Evolutionary conservation across 2,888 invertebrate species (phyloP).

Genomic region (Sthenelais limicola): DNA sequence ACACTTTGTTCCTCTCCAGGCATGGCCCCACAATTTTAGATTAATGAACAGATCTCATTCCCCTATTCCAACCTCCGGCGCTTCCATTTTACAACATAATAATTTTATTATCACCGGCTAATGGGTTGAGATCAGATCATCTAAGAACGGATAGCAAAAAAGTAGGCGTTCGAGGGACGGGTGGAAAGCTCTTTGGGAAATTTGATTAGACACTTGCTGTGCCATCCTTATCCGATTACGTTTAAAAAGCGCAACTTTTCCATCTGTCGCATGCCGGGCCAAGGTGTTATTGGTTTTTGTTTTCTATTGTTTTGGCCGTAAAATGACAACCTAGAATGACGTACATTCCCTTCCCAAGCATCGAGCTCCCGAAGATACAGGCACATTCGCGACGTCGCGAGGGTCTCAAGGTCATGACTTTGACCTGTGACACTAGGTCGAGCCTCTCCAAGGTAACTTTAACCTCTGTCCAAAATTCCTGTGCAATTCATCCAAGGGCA

Average conservation of each 20-base stretch:
- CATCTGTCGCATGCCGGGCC: conserved; percentile 30
- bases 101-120: conserved; percentile 33
- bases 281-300: not conserved
- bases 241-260: not conserved
- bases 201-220: conserved; percentile 18
- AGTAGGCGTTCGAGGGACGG: not conserved
- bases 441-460: too few species aligned
- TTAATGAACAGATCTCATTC: conserved; percentile 11
- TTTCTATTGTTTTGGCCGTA: conserved; percentile 32
- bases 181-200: not conserved
- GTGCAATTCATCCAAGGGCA: too few species aligned
- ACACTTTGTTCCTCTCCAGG: too few species aligned
- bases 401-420: too few species aligned
- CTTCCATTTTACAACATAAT: conserved; percentile 20
- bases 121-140: conserved; percentile 1
- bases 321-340: too few species aligned
- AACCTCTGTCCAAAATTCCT: too few species aligned
- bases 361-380: too few species aligned
- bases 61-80: not conserved
- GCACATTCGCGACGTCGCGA: too few species aligned
- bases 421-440: too few species aligned
- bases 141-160: not conserved
- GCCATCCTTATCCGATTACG: conserved; percentile 8
- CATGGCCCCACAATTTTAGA: too few species aligned
- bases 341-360: too few species aligned